Percentiles rank a stretch among this genome's conserved stretches.
Evolutionary conservation across 1,140 invertebrate species (phyloP).

Genomic region (Tigriopus japonicus): DNA sequence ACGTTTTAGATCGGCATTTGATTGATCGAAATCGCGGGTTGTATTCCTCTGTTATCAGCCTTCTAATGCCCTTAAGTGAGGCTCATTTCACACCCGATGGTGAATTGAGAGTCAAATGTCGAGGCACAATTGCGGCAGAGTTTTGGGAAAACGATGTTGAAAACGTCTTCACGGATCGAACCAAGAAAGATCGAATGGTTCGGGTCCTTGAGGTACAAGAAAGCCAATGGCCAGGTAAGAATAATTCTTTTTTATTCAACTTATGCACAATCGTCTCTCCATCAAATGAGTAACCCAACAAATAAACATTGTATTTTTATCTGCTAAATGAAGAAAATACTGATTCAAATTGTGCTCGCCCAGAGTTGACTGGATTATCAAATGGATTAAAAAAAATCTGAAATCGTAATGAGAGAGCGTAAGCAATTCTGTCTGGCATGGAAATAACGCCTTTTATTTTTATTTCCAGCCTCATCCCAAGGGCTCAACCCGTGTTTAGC

Average conservation of each 20-base stretch:
- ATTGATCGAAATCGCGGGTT: neutral
- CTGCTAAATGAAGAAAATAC: no score
- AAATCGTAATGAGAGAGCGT: no score
- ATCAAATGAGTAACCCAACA: no score
- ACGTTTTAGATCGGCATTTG: neutral
- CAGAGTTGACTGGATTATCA: no score
- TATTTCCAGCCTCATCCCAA: no score
- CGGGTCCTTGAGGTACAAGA: neutral
- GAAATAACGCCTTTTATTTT: no score
- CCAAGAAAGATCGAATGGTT: neutral
- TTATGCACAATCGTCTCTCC: no score
- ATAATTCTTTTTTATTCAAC: neutral
- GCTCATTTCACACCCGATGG: neutral
- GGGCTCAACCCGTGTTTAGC: no score
- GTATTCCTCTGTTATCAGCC: neutral
- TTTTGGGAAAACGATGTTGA: neutral
- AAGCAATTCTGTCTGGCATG: no score
- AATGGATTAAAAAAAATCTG: no score
- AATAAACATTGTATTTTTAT: no score
- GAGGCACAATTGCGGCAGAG: neutral
- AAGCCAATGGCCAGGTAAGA: conserved; percentile 1
- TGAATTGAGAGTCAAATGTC: neutral
- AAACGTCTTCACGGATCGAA: neutral
- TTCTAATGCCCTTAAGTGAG: neutral
- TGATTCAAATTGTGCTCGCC: no score